phyloP scores from a whole-genome alignment of 2,113 vertebrate species.

The Neotoma lepida region DNA sequence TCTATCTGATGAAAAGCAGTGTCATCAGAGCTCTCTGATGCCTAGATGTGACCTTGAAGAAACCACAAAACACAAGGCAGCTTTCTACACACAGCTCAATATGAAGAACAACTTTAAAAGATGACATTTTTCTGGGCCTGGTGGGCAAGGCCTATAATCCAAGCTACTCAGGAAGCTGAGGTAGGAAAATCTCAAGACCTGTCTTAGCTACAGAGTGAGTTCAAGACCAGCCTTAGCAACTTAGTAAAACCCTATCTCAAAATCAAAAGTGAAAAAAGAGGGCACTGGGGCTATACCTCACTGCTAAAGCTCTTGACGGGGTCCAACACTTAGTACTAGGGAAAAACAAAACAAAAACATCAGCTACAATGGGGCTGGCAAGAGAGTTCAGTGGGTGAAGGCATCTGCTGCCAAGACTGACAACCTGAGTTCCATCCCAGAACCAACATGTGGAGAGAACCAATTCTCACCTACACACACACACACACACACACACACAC shows the following conservation, averaged over 20 bases:
- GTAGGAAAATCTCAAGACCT: background rate
- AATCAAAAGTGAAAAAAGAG: background rate
- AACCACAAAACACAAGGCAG: background rate
- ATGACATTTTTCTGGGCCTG: background rate
- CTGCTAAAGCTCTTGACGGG: background rate
- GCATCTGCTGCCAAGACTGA: background rate
- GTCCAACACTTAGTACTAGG: background rate
- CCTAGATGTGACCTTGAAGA: constrained; percentile 33
- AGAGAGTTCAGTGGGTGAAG: background rate
- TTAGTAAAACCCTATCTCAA: background rate
- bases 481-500: background rate
- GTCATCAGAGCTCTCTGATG: background rate
- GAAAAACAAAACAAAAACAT: background rate
- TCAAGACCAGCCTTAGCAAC: background rate
- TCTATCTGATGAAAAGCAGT: constrained; percentile 6
- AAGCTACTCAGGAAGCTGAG: background rate
- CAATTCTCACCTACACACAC: background rate
- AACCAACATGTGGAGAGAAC: background rate
- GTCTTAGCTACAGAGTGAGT: background rate
- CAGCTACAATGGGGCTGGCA: background rate
- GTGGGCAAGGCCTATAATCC: background rate
- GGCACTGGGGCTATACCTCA: background rate
- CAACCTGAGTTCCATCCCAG: background rate
- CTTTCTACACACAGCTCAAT: background rate
- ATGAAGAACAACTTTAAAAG: constrained; percentile 36